A percentile compares a stretch with the other conserved stretches of the same genome.
Conservation (phyloP, 1,140 invertebrate species). For the Lasaia peninsularis region DNA sequence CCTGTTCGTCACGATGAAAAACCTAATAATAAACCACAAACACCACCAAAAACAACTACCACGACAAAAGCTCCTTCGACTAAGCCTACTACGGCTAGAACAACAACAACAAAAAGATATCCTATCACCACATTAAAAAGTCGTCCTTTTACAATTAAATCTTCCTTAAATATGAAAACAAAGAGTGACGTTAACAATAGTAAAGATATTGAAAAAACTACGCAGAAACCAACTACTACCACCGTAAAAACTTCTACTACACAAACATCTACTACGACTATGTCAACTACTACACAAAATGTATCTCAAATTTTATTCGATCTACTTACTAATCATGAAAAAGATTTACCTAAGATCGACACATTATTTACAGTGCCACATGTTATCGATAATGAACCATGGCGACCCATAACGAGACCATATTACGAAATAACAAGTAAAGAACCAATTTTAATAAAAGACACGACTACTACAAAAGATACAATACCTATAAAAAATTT, state of each 20-base stretch:
- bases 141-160: conserved; percentile 68
- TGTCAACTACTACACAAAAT: conserved; percentile 53
- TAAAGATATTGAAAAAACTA: conserved; percentile 65
- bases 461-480: not conserved
- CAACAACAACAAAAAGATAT: conserved; percentile 46
- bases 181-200: conserved; percentile 51
- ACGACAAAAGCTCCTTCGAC: conserved; percentile 57
- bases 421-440: conserved; percentile 62
- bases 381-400: conserved; percentile 77
- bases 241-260: conserved; percentile 27
- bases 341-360: conserved; percentile 74
- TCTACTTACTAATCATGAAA: conserved; percentile 61
- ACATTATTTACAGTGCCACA: conserved; percentile 72
- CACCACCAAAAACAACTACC: conserved; percentile 50
- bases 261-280: conserved; percentile 34
- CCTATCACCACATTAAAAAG: conserved; percentile 46
- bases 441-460: conserved; percentile 21
- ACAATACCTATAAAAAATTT: not conserved
- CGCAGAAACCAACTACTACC: conserved; percentile 45
- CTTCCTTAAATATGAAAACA: conserved; percentile 64
- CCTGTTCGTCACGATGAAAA: conserved; percentile 56
- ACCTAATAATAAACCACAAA: conserved; percentile 52
- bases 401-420: conserved; percentile 76
- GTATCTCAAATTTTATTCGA: conserved; percentile 64
- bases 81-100: conserved; percentile 53